Base-by-base conservation (phyloP, 1,140 invertebrate genomes). In the Bombyx mori region DNA sequence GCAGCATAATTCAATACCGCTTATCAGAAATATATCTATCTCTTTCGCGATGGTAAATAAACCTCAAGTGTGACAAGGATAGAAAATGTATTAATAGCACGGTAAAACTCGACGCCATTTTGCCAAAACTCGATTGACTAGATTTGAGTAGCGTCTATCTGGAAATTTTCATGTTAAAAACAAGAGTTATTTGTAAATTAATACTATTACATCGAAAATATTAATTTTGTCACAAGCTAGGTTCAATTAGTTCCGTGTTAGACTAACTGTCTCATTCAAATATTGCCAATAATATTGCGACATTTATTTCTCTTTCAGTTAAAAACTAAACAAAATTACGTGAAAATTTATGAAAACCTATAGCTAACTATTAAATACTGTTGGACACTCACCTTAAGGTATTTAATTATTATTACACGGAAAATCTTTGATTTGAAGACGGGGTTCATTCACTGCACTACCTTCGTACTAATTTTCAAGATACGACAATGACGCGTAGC, bases 391-490 rank as follows among this genome's bases (percentile, higher is more conserved):
- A 84, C 83, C 81, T 71, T 52, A 42, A 45, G 60, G 49, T 62
- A 69, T 73, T 77, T 74, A 71, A 73, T 67, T 68, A 68, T 67
- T 71, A 70, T 76, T 73, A 72, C 71, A 74, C 67, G 72, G 75
- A 78, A 85, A 72, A 85, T 82, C 71, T 68, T 73, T 66, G 74
- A 82, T 82, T 83, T 80, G 73, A 78, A 73, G 76, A 80, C 84
- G 81, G 82, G 79, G 78, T 87, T 84, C 82, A 82, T 87, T 87
- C 84, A 82, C 80, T 79, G 80, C 81, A 80, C 82, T 73, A 79
- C 70, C 73, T 80, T 72, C 73, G 81, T 84, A 87, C 84, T 87
- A 87, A 84, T 82, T 84, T 85, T 80, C 81, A 73, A 85, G 83
- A 79, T 82, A 82, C 77, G 78, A 82, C 78, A 78, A 78, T 73